Conservation (phyloP, 1,140 invertebrate genomes). For the Proctacanthus coquilletti region DNA sequence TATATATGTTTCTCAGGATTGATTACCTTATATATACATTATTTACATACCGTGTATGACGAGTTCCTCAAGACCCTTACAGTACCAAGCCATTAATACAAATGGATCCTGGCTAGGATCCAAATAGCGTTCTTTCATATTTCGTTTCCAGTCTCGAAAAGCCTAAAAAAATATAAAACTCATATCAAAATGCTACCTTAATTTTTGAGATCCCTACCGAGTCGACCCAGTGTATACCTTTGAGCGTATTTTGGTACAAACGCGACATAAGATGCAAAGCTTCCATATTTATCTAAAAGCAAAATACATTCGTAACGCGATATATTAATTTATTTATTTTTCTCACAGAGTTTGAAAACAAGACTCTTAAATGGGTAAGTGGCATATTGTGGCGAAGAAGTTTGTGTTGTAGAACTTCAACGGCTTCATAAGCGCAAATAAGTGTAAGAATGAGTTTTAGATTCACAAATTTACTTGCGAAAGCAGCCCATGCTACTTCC, state of each 20-base stretch:
- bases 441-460: slow-evolving; percentile 52
- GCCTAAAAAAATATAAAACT: slow-evolving; percentile 20
- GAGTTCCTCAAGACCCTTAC: slow-evolving; percentile 46
- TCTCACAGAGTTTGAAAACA: slow-evolving; percentile 54
- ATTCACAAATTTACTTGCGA: slow-evolving; percentile 34
- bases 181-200: slow-evolving; percentile 12
- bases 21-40: too few relatives aligned
- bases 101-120: slow-evolving; percentile 43
- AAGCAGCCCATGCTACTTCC: slow-evolving; percentile 45
- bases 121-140: slow-evolving; percentile 12
- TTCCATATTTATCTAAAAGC: slow-evolving; percentile 33
- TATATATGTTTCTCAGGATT: too few relatives aligned
- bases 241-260: slow-evolving; percentile 43
- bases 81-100: slow-evolving; percentile 61
- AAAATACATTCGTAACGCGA: slow-evolving; percentile 2
- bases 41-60: slow-evolving; percentile 42
- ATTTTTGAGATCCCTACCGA: slow-evolving; percentile 23
- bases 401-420: slow-evolving; percentile 40
- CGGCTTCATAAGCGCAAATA: slow-evolving; percentile 55
- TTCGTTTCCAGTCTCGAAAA: slow-evolving; percentile 27
- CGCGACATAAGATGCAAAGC: slow-evolving; percentile 39
- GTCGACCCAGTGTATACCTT: slow-evolving; percentile 56
- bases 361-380: slow-evolving; percentile 51
- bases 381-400: slow-evolving; percentile 57
- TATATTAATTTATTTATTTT: not conserved